Evolutionary conservation across 2,888 invertebrate genomes (phyloP), one percentile per base, ranked within the genome.

Genomic region (Amiota minor): DNA sequence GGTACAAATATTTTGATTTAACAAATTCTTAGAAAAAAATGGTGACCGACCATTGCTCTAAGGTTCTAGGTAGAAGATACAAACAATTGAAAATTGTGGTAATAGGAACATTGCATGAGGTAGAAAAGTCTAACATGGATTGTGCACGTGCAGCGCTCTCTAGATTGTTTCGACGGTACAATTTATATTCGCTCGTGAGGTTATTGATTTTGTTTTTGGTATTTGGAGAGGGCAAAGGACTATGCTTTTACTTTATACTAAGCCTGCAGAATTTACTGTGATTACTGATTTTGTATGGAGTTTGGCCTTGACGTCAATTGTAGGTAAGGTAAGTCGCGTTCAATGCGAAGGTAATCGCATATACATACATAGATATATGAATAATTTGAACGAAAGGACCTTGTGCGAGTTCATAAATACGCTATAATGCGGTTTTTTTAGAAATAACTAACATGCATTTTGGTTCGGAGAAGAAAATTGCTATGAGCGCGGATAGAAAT

Each of bases 191-290:
- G 50, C 35, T 73, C 49, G 56, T 76, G 77, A 78, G 81, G 78
- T 78, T 81, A 76, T 79, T 73, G 78, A 77, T 77, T 74, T 77
- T 76, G n/a, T n/a, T 14, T 59, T 59, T 10, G 20, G n/a, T 59
- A 59, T 18, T 16, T 59, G 16, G 53, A 9, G 14, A 20, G 50
- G 20, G 49, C 50, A 23, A 20, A 50, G 46, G 65, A 18, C n/a
- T 16, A 11, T 1, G 20, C 3, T 14, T 62, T 35, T 23, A 23
- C 20, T 20, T 12, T 62, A n/a, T n/a, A n/a, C 20, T 23, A 79
- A 79, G 84, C 76, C 80, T 80, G 78, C 86, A 35, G 86, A 86
- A 83, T 83, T 84, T 84, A 85, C 79, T 81, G 76, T 71, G 35
- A 6, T n/a, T n/a, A n/a, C n/a, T n/a, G n/a, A n/a, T 35, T 3